Evolutionary conservation across 2,797 vertebrate species (phyloP).

Genomic region (Sphenopsis melanotis): DNA sequence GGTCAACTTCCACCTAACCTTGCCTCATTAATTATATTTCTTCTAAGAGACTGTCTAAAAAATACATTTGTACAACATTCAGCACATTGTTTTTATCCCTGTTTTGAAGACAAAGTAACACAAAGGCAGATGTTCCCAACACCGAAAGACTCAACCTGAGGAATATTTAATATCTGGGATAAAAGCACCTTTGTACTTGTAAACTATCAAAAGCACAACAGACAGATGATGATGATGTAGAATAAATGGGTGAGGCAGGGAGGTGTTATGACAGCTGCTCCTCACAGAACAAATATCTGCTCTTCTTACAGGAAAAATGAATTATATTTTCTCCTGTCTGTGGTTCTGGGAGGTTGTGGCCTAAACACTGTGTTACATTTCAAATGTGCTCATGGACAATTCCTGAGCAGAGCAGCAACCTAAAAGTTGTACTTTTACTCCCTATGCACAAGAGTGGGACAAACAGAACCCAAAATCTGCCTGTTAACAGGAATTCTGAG

Average conservation of each 20-base stretch:
- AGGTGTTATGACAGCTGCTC: neutral
- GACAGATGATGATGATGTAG: neutral
- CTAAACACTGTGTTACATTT: neutral
- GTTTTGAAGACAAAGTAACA: neutral
- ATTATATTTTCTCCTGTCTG: neutral
- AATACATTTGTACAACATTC: neutral
- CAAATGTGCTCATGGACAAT: rapidly evolving
- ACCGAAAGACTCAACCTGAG: neutral
- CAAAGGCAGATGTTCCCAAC: neutral
- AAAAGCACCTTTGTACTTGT: neutral
- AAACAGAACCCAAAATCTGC: neutral
- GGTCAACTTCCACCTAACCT: neutral
- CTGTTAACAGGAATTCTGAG: neutral
- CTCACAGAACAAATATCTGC: neutral
- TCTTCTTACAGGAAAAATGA: neutral
- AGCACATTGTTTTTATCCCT: neutral
- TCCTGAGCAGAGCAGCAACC: neutral
- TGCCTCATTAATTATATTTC: neutral
- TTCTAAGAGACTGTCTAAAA: too few relatives aligned
- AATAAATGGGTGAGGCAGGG: neutral
- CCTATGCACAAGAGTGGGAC: neutral
- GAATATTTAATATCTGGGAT: neutral
- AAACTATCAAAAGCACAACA: neutral
- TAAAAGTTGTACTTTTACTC: neutral
- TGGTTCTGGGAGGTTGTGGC: neutral